Conservation (phyloP, 2,888 invertebrate species). For the Adela reaumurella region DNA sequence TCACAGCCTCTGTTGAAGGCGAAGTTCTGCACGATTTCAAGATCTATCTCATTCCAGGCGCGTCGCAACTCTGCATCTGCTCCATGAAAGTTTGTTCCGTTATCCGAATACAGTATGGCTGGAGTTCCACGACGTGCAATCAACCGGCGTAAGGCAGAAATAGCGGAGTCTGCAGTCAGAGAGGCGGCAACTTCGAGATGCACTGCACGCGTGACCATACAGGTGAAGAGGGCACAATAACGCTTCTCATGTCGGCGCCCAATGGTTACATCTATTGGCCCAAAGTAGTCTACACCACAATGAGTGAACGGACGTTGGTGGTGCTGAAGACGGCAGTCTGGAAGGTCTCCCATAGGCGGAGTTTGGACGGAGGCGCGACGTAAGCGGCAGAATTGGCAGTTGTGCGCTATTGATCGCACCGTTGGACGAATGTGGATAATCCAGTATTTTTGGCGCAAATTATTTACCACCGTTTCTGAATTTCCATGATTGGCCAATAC, state of each 20-base stretch:
- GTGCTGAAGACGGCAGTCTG: constrained; percentile 2
- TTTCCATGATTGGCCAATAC: constrained; percentile 3
- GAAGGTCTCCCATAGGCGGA: constrained; percentile 6
- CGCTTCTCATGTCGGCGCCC: constrained; percentile 1
- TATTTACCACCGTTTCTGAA: constrained; percentile 9
- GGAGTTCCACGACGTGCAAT: background rate
- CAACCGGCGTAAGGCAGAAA: background rate
- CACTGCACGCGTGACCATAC: constrained; percentile 1
- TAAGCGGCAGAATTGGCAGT: constrained; percentile 1
- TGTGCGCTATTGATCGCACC: background rate
- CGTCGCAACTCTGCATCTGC: constrained; percentile 1
- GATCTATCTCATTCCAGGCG: background rate
- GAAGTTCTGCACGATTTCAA: background rate
- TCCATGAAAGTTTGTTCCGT: constrained; percentile 1
- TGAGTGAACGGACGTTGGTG: background rate
- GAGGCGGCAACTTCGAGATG: constrained; percentile 1
- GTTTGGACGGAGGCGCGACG: constrained; percentile 1
- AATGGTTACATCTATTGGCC: constrained; percentile 2
- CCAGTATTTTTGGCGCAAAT: constrained; percentile 8
- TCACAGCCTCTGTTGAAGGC: background rate
- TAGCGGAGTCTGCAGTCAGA: constrained; percentile 1
- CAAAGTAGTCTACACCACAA: constrained; percentile 3
- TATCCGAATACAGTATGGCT: background rate
- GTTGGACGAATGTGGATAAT: constrained; percentile 5
- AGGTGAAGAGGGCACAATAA: background rate